These are phyloP conservation scores for Holotrichia oblita DNA, from an alignment of 1,140 invertebrate species.

Conservation along the genomic window DNA sequence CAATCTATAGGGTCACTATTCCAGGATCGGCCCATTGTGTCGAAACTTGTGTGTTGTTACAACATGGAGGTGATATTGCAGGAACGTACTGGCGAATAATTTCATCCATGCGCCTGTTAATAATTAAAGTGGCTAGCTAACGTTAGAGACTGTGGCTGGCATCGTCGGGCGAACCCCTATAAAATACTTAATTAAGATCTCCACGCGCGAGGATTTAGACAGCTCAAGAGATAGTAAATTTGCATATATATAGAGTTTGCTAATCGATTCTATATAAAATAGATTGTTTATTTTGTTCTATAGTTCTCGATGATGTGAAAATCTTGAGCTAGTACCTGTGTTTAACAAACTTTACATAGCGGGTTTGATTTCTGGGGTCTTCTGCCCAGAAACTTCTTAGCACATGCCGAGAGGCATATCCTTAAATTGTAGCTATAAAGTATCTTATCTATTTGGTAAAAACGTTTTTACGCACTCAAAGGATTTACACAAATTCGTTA, in stretches of 20 bases:
- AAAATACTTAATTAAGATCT: slow-evolving; percentile 5
- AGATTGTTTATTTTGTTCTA: background rate
- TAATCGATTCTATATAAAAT: slow-evolving; percentile 9
- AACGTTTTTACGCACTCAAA: too few relatives aligned
- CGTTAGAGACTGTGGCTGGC: background rate
- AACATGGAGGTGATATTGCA: too few relatives aligned
- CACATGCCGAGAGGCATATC: too few relatives aligned
- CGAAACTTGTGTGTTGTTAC: background rate
- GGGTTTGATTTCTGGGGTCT: too few relatives aligned
- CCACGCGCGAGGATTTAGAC: background rate
- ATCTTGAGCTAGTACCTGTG: background rate
- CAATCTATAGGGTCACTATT: background rate
- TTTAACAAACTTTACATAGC: too few relatives aligned
- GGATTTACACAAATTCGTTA: too few relatives aligned
- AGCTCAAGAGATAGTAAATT: slow-evolving; percentile 1
- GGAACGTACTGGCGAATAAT: too few relatives aligned
- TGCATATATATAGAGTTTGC: background rate
- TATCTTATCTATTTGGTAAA: too few relatives aligned
- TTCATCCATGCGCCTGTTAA: slow-evolving; percentile 10
- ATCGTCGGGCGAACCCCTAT: background rate
- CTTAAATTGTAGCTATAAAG: too few relatives aligned
- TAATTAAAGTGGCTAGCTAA: background rate
- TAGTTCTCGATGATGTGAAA: background rate
- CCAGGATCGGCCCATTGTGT: background rate
- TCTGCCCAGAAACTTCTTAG: too few relatives aligned